Evolutionary conservation across 2,797 vertebrate genomes (phyloP), one percentile per base, ranked within the genome.

Genomic region (Catamblyrhynchus diadema): DNA sequence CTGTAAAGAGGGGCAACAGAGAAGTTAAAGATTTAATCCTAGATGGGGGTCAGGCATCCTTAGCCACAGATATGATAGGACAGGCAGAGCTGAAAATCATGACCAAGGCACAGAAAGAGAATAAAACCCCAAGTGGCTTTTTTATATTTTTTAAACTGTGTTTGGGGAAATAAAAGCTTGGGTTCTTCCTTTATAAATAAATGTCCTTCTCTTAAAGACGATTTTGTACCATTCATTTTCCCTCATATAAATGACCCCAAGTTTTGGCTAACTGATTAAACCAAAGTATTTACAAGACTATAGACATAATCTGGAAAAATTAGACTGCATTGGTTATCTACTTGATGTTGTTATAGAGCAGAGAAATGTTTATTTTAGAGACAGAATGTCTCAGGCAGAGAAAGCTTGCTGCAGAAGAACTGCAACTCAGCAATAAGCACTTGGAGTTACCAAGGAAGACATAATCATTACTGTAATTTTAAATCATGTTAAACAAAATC

Each of bases 401-500:
- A 62, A 82, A 66, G 24, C 41, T 66, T 93, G n/a, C 53, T 80
- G 33, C 57, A 51, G 37, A 62, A 73, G 48, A 51, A 32, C 56
- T 70, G 44, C 64, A 67, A 82, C n/a, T 71, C 67, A 82, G 64
- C 1, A 4, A 32, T 53, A 86, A 79, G 42, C 39, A n/a, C 45
- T 88, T 82, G 44, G 41, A 48, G 79, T 69, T 87, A 89, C 71
- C 69, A 80, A 74, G 81, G 81, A 83, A 83, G 53, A 72, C 19
- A 21, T 85, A 83, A 72, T 74, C 23, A 30, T 89, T 81, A 64
- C 17, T 69, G 32, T 42, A 85, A 62, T 74, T 87, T 85, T 88
- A 93, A 95, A 83, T 92, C 72, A 89, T 42, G 41, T 65, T 89
- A 82, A 94, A 82, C 67, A 83, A 94, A 94, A 87, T 17, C 45